Conservation (phyloP, 2,888 invertebrate genomes). For the Spilarctia lutea region DNA sequence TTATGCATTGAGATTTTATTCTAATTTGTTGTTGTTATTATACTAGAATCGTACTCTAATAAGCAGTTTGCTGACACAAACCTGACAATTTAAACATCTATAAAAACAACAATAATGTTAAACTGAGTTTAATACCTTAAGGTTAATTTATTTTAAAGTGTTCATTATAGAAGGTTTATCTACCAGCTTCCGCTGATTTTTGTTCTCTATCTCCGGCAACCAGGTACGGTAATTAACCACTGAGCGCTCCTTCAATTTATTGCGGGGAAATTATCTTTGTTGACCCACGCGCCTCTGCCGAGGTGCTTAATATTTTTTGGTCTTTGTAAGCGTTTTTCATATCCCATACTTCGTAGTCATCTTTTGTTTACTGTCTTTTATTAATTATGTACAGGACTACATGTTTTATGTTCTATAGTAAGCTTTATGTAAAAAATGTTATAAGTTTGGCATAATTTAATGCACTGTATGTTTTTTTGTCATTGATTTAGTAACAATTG, state of each 20-base stretch:
- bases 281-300: slow-evolving; percentile 72
- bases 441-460: background rate
- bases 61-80: background rate
- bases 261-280: slow-evolving; percentile 78
- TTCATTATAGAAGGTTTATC: slow-evolving; percentile 71
- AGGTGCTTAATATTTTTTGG: slow-evolving; percentile 71
- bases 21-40: no score
- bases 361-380: slow-evolving; percentile 55
- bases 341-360: slow-evolving; percentile 44
- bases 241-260: slow-evolving; percentile 71
- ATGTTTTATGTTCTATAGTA: background rate
- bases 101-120: background rate
- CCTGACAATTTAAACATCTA: background rate
- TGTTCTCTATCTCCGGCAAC: slow-evolving; percentile 64
- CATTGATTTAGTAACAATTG: background rate
- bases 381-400: slow-evolving; percentile 56
- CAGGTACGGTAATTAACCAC: slow-evolving; percentile 75
- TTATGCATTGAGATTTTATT: no score
- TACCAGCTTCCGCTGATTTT: slow-evolving; percentile 62
- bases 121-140: slow-evolving; percentile 62
- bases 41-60: no score
- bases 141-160: slow-evolving; percentile 73
- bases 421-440: no score
- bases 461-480: background rate
- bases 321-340: slow-evolving; percentile 67